A percentile compares a stretch with the other conserved stretches of the same genome.
These are phyloP conservation scores for Microtus pennsylvanicus DNA, from an alignment of 2,113 vertebrate genomes.

Conservation along the genomic window DNA sequence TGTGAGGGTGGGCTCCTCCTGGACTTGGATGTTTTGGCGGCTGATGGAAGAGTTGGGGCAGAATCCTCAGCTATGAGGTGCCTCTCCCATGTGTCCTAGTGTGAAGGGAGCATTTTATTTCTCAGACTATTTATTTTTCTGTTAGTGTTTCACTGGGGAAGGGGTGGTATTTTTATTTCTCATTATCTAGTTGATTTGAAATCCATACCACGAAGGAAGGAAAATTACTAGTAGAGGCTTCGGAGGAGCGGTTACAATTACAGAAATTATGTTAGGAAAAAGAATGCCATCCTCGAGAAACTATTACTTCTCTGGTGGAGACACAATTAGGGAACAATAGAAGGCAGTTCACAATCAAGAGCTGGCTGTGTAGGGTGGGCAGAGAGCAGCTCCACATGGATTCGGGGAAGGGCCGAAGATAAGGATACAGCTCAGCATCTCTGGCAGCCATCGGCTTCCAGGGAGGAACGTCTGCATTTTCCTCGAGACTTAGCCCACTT, in stretches of 20 bases:
- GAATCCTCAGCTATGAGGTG: neutral
- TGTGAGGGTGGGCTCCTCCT: neutral
- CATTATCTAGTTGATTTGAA: constrained; percentile 42
- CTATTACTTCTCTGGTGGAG: constrained; percentile 71
- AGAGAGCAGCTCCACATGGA: constrained; percentile 46
- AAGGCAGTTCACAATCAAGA: constrained; percentile 71
- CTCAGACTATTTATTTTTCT: neutral
- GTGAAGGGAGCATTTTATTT: neutral
- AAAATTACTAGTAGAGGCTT: constrained; percentile 67
- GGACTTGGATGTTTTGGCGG: neutral
- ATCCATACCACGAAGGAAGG: constrained; percentile 21
- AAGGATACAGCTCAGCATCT: neutral
- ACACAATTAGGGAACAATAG: constrained; percentile 76
- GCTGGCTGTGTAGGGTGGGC: neutral
- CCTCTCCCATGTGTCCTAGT: neutral
- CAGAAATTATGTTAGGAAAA: constrained; percentile 65
- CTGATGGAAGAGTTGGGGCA: neutral
- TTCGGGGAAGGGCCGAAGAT: neutral
- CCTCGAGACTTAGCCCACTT: constrained; percentile 36
- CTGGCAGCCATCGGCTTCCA: constrained; percentile 10
- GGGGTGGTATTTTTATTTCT: constrained; percentile 26
- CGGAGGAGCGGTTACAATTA: constrained; percentile 61
- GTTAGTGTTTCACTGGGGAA: neutral
- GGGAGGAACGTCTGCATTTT: constrained; percentile 27
- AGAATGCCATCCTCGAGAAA: constrained; percentile 65